phyloP scores from a whole-genome alignment of 2,797 vertebrate species.

The Hydrophis major region DNA sequence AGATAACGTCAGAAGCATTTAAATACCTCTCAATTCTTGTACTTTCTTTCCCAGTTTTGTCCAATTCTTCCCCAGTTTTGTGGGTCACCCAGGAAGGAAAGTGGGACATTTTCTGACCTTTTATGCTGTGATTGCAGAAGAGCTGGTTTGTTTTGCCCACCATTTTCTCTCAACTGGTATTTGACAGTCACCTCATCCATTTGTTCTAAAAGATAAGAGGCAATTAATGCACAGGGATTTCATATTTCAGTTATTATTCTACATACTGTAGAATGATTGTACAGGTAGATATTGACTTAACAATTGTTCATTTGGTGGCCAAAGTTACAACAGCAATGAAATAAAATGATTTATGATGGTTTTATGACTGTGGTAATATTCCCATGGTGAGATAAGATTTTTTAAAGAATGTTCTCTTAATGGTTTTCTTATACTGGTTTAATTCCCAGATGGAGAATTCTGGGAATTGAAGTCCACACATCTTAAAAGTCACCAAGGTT shows the following conservation, averaged over 20 bases:
- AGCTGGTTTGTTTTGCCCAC: not conserved
- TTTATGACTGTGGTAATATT: not conserved
- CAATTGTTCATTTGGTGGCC: not conserved
- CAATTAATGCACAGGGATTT: not conserved
- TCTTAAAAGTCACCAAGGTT: not conserved
- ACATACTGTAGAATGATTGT: not conserved
- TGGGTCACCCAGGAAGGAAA: not conserved
- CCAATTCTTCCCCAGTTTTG: not conserved
- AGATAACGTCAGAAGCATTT: not conserved
- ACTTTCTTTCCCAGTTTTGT: not conserved
- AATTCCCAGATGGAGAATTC: not conserved
- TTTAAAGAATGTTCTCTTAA: not conserved
- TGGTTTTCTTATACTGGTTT: not conserved
- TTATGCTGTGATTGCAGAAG: not conserved
- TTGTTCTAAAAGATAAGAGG: not conserved
- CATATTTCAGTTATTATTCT: not conserved
- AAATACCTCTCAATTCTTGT: not conserved
- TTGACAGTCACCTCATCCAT: not conserved
- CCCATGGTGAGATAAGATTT: no score
- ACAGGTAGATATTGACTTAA: not conserved
- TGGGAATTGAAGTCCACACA: not conserved
- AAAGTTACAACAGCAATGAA: not conserved
- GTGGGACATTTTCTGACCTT: not conserved
- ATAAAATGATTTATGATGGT: not conserved
- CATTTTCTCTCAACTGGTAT: not conserved